Evolutionary conservation across 2,113 vertebrate genomes (phyloP).

Genomic region (Mus musculus): DNA sequence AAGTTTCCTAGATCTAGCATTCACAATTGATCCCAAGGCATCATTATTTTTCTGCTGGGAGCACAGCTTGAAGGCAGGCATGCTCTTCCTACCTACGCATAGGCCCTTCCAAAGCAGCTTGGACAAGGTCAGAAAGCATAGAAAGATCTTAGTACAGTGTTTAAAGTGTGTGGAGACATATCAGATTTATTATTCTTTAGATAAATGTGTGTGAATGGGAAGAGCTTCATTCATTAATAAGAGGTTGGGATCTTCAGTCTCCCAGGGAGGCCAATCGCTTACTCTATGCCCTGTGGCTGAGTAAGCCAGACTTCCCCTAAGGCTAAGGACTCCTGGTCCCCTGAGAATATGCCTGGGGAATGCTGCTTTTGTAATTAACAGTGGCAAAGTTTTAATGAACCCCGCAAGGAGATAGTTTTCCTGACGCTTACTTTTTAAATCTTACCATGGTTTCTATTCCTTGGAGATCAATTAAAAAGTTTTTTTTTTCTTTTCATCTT

Average conservation of each 20-base stretch:
- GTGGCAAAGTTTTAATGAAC: conserved; percentile 75
- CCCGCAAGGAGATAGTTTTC: conserved; percentile 54
- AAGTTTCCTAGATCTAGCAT: neutral
- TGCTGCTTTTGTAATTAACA: conserved; percentile 46
- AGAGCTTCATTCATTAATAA: neutral
- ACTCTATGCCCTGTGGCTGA: neutral
- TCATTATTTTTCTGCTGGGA: neutral
- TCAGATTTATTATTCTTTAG: conserved; percentile 8
- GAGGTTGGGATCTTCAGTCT: neutral
- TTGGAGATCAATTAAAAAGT: conserved; percentile 79
- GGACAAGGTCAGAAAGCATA: neutral
- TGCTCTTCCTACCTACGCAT: neutral
- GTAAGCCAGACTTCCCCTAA: neutral
- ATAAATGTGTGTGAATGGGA: neutral
- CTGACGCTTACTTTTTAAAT: conserved; percentile 59
- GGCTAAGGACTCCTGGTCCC: neutral
- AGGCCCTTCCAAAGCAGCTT: neutral
- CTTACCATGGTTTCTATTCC: conserved; percentile 66
- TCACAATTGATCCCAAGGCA: neutral
- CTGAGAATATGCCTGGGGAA: neutral
- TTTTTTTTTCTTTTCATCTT: conserved; percentile 46
- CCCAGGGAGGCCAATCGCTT: neutral
- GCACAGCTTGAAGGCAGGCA: neutral
- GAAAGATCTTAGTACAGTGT: neutral
- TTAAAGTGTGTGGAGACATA: neutral